Percentiles rank a stretch among this genome's conserved stretches.
Conservation (phyloP, 1,140 invertebrate species). For the Aricia agestis region DNA sequence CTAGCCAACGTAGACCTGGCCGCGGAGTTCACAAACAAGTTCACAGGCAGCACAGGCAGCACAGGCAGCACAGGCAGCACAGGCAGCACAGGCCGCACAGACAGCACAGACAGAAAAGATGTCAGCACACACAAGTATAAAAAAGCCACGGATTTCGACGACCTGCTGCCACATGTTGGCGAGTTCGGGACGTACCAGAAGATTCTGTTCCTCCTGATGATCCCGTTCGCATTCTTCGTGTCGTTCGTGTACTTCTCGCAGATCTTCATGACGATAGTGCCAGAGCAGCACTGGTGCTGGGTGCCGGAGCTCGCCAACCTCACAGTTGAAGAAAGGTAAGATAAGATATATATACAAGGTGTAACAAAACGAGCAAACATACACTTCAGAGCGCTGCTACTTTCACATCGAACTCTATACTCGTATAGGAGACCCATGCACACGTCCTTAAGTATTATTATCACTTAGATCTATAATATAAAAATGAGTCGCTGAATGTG, state of each 20-base stretch:
- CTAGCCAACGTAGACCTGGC: constrained; percentile 56
- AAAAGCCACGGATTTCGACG: constrained; percentile 63
- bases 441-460: too few relatives aligned
- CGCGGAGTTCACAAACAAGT: constrained; percentile 57
- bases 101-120: constrained; percentile 45
- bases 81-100: constrained; percentile 41
- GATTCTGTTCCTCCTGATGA: constrained; percentile 89
- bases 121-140: constrained; percentile 41
- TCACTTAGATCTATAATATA: too few relatives aligned
- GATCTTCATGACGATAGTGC: constrained; percentile 89
- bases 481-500: too few relatives aligned
- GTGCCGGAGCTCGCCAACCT: constrained; percentile 83
- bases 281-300: constrained; percentile 88
- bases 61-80: constrained; percentile 44
- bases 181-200: constrained; percentile 94
- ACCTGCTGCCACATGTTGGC: constrained; percentile 85
- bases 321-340: constrained; percentile 84
- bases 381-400: too few relatives aligned
- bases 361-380: too few relatives aligned
- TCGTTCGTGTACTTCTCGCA: constrained; percentile 92
- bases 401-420: too few relatives aligned
- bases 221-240: constrained; percentile 90
- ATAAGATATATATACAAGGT: too few relatives aligned
- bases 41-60: constrained; percentile 39
- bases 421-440: too few relatives aligned